These are phyloP conservation scores for Archivesica marissinica DNA, from an alignment of 1,140 invertebrate genomes.

Conservation along the genomic window DNA sequence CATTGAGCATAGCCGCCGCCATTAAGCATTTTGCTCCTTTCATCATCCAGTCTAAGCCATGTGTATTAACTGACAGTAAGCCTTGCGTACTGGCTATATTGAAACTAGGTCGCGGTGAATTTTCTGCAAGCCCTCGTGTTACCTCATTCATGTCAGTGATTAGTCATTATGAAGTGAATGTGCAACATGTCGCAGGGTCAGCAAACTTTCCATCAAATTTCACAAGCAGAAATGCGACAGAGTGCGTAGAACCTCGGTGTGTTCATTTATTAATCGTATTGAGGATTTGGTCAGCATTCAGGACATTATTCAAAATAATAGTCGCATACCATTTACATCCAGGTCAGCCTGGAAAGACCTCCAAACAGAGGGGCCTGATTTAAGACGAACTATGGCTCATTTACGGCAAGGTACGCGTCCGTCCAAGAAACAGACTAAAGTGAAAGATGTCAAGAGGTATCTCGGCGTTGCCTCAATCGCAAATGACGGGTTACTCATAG, in stretches of 20 bases:
- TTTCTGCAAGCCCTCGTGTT: conserved; percentile 63
- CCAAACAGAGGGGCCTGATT: conserved; percentile 58
- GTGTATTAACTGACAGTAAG: conserved; percentile 68
- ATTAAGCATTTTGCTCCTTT: conserved; percentile 66
- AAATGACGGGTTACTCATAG: conserved; percentile 61
- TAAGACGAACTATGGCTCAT: conserved; percentile 41
- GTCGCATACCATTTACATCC: conserved; percentile 57
- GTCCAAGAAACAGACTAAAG: conserved; percentile 62
- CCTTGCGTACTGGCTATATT: conserved; percentile 56
- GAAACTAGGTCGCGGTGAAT: conserved; percentile 62
- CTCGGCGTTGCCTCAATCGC: conserved; percentile 52
- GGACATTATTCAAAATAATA: conserved; percentile 31
- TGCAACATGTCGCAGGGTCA: conserved; percentile 41
- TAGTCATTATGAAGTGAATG: conserved; percentile 41
- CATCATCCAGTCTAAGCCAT: conserved; percentile 56
- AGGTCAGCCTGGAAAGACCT: conserved; percentile 58
- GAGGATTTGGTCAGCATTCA: conserved; percentile 30
- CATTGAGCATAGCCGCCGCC: not conserved
- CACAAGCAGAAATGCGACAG: conserved; percentile 59
- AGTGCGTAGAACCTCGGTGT: conserved; percentile 32
- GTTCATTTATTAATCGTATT: conserved; percentile 23
- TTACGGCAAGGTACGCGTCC: conserved; percentile 55
- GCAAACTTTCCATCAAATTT: conserved; percentile 63
- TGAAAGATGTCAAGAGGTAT: conserved; percentile 65
- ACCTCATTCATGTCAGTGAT: conserved; percentile 61